A percentile compares a stretch with the other conserved stretches of the same genome.
Evolutionary conservation across 1,140 invertebrate species (phyloP).

Genomic region (Magallana ariakensis): DNA sequence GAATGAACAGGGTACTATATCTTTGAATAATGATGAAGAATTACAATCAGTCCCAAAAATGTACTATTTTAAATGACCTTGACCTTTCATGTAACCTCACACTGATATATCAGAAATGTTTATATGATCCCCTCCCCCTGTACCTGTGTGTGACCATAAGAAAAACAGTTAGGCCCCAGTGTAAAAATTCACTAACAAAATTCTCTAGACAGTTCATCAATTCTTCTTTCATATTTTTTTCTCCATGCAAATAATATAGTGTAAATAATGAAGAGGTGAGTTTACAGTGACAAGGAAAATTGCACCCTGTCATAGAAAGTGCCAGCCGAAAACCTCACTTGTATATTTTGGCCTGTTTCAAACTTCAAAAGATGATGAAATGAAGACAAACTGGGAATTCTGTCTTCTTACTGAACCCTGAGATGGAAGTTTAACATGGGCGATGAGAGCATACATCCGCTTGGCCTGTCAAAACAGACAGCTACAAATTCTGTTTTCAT

Average conservation of each 20-base stretch:
- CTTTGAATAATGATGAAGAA: no score
- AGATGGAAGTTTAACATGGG: constrained; percentile 24
- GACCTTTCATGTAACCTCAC: no score
- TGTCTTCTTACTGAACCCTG: constrained; percentile 17
- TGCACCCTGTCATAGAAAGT: background rate
- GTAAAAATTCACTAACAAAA: background rate
- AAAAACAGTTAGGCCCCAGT: no score
- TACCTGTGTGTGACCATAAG: no score
- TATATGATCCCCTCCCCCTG: no score
- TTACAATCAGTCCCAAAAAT: no score
- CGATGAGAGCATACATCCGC: background rate
- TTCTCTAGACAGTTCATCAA: background rate
- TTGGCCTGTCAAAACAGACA: constrained; percentile 13
- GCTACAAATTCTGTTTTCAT: background rate
- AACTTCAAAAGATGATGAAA: constrained; percentile 35
- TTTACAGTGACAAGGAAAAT: constrained; percentile 16
- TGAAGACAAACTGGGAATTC: background rate
- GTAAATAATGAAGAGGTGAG: background rate
- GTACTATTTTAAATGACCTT: no score
- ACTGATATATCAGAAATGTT: no score
- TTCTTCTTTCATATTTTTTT: background rate
- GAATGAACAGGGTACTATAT: no score
- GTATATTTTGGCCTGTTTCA: background rate
- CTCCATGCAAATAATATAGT: background rate
- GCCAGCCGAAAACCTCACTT: background rate